Percentiles rank a stretch among this genome's conserved stretches.
phyloP scores from a whole-genome alignment of 2,113 vertebrate species.

The Syngnathus scovelli region DNA sequence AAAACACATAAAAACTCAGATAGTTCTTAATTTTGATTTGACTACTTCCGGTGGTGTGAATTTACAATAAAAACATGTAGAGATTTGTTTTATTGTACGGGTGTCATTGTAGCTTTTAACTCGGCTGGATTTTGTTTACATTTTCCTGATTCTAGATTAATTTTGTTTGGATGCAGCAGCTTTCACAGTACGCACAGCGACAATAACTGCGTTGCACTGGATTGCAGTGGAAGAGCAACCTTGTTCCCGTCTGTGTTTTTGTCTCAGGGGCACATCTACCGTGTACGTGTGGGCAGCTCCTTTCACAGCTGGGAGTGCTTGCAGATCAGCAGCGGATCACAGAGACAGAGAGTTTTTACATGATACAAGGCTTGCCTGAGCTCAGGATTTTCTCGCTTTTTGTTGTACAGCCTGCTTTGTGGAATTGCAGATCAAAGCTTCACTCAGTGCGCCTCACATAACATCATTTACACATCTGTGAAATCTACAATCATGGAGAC shows the following conservation, averaged over 20 bases:
- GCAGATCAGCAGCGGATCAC: conserved; percentile 53
- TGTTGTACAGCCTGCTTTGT: conserved; percentile 55
- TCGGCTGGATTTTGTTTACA: too few relatives aligned
- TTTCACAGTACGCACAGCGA: background rate
- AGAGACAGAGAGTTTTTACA: conserved; percentile 50
- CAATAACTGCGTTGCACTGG: background rate
- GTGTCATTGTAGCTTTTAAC: too few relatives aligned
- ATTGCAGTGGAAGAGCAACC: conserved; percentile 11
- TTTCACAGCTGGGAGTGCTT: conserved; percentile 38
- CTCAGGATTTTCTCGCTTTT: conserved; percentile 61
- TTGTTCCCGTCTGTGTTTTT: conserved; percentile 26
- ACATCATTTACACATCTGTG: conserved; percentile 72
- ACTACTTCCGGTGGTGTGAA: too few relatives aligned
- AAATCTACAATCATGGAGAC: conserved; percentile 56
- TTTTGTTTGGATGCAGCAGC: background rate
- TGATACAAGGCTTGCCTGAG: conserved; percentile 59
- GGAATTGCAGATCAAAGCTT: conserved; percentile 72
- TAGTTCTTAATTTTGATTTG: too few relatives aligned
- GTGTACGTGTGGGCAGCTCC: conserved; percentile 34
- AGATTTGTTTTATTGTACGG: too few relatives aligned
- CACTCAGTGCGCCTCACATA: conserved; percentile 40
- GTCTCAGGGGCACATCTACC: conserved; percentile 38
- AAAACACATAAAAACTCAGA: too few relatives aligned
- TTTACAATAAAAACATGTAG: too few relatives aligned
- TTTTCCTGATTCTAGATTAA: too few relatives aligned